Conservation (phyloP, 2,797 vertebrate species). For the Sylvilagus floridanus region DNA sequence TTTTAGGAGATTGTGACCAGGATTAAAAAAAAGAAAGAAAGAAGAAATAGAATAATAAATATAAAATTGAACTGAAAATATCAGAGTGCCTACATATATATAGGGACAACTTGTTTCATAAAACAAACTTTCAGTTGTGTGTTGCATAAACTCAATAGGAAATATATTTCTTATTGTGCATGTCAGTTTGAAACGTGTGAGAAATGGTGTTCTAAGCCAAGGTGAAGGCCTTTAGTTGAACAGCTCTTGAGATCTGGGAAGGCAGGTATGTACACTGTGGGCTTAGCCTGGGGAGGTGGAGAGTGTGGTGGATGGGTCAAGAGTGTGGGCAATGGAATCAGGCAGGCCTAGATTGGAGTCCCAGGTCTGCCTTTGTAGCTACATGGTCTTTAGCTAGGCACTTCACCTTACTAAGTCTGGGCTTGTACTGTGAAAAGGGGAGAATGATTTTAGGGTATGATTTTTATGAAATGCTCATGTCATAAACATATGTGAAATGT, state of each 20-base stretch:
- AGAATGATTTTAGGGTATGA: not conserved
- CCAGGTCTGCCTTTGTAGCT: not conserved
- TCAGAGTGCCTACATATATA: not conserved
- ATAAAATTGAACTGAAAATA: constrained; percentile 51
- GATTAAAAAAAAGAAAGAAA: constrained; percentile 15
- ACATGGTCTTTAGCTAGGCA: not conserved
- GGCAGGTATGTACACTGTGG: not conserved
- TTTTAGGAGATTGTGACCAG: constrained; percentile 17
- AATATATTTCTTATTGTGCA: constrained; percentile 20
- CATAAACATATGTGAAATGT: not conserved
- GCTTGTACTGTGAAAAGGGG: constrained; percentile 2
- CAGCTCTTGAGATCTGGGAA: not conserved
- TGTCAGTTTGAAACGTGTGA: constrained; percentile 60
- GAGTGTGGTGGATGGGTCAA: not conserved
- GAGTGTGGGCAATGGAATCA: not conserved
- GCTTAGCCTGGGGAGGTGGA: not conserved
- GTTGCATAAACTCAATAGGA: not conserved
- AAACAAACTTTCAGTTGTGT: constrained; percentile 1
- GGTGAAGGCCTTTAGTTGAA: constrained; percentile 35
- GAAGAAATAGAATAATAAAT: not conserved
- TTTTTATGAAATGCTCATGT: constrained; percentile 33
- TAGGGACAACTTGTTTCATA: constrained; percentile 48
- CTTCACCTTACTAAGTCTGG: constrained; percentile 38
- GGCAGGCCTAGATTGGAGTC: not conserved
- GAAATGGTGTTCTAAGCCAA: constrained; percentile 52